These are phyloP conservation scores for Palloptera scutellata DNA, from an alignment of 2,888 invertebrate genomes.

Conservation along the genomic window DNA sequence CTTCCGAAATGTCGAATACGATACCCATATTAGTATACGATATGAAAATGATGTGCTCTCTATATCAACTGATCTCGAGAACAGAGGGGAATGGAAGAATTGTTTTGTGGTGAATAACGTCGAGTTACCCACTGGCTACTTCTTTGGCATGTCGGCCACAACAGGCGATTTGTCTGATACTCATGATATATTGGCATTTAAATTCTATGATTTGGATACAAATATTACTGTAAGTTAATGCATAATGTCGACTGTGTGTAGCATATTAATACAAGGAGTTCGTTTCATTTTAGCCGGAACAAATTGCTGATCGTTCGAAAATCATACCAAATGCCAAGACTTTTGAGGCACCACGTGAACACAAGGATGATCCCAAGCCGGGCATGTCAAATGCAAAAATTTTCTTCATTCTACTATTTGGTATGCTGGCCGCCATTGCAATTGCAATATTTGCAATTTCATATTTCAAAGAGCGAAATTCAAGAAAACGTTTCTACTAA, in stretches of 20 bases:
- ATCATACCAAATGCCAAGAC: conserved; percentile 89
- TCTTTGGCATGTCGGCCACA: conserved; percentile 91
- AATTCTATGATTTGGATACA: conserved; percentile 90
- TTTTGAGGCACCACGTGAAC: conserved; percentile 91
- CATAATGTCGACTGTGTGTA: not conserved
- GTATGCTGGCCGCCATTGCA: conserved; percentile 82
- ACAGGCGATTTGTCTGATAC: conserved; percentile 97
- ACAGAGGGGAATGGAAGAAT: conserved; percentile 91
- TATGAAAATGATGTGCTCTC: conserved; percentile 91
- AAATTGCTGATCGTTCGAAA: conserved; percentile 73
- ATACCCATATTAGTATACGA: conserved; percentile 88
- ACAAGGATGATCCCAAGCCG: conserved; percentile 87
- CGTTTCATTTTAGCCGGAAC: conserved; percentile 48
- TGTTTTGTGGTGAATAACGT: conserved; percentile 92
- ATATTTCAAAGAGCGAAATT: conserved; percentile 92
- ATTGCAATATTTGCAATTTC: conserved; percentile 88
- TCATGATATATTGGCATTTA: conserved; percentile 92
- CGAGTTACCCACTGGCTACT: conserved; percentile 92
- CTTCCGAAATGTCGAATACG: conserved; percentile 88
- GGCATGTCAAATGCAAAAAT: conserved; percentile 90
- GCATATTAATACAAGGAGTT: not conserved
- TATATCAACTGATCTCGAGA: conserved; percentile 90
- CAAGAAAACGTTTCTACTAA: conserved; percentile 79
- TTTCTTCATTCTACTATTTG: conserved; percentile 85
- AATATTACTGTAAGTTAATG: conserved; percentile 66